Evolutionary conservation across 2,113 vertebrate genomes (phyloP).

Genomic region (Cyrtonyx montezumae): DNA sequence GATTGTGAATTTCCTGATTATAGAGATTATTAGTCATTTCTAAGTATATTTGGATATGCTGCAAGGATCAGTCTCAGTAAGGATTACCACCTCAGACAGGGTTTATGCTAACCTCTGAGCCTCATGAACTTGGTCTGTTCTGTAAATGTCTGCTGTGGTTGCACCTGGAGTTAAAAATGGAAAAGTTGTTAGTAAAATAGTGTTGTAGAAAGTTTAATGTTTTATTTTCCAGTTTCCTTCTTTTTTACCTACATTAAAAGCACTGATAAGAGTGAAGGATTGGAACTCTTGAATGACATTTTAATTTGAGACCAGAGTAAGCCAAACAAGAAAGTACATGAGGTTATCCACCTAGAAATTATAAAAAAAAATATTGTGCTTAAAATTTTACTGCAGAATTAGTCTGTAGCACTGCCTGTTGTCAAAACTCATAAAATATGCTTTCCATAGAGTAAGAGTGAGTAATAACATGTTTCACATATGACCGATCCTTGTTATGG

Average conservation of each 20-base stretch:
- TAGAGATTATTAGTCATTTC: background rate
- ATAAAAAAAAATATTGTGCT: background rate
- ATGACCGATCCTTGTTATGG: background rate
- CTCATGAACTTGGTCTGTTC: background rate
- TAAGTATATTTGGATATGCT: background rate
- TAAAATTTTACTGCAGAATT: background rate
- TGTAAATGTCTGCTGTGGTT: background rate
- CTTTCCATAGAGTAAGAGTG: rapidly evolving
- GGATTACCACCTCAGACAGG: background rate
- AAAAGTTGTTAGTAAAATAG: background rate
- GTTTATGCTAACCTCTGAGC: background rate
- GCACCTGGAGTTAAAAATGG: background rate
- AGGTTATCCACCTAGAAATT: background rate
- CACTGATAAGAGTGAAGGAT: background rate
- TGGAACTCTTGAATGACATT: background rate
- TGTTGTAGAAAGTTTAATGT: background rate
- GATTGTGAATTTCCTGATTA: background rate
- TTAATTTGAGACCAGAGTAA: background rate
- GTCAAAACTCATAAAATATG: background rate
- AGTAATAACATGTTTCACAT: background rate
- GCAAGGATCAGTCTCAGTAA: background rate
- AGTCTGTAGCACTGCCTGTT: background rate
- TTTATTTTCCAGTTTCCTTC: background rate
- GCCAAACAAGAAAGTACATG: background rate
- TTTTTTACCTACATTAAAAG: background rate